Evolutionary conservation across 2,888 invertebrate genomes (phyloP).

Genomic region (Atrina japonica): DNA sequence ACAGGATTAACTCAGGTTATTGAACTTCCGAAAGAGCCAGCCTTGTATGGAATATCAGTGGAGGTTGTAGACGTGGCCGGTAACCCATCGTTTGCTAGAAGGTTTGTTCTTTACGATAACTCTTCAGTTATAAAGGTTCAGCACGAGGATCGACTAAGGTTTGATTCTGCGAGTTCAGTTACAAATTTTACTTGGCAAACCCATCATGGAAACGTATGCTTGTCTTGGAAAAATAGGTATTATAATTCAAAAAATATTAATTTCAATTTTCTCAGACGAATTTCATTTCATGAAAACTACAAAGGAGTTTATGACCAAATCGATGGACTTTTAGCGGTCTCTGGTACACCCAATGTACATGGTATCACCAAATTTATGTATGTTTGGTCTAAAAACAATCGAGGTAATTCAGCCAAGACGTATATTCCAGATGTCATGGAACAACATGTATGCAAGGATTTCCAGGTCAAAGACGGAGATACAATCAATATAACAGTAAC

Average conservation of each 20-base stretch:
- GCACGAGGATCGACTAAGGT: constrained; percentile 10
- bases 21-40: constrained; percentile 10
- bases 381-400: constrained; percentile 35
- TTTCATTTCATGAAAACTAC: constrained; percentile 46
- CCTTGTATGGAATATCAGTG: constrained; percentile 44
- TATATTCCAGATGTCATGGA: constrained; percentile 45
- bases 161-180: constrained; percentile 37
- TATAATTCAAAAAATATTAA: constrained; percentile 36
- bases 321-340: constrained; percentile 45
- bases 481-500: constrained; percentile 45
- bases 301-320: constrained; percentile 53
- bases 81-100: constrained; percentile 42
- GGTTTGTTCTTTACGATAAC: constrained; percentile 51
- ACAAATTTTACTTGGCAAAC: constrained; percentile 33
- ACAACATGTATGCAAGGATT: constrained; percentile 43
- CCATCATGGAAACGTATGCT: constrained; percentile 16
- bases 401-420: background rate
- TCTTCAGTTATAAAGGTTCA: constrained; percentile 34
- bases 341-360: constrained; percentile 52
- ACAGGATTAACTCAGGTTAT: background rate
- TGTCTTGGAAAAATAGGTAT: constrained; percentile 29
- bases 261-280: constrained; percentile 28
- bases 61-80: constrained; percentile 46
- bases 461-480: constrained; percentile 49
- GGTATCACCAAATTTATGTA: constrained; percentile 49